A percentile compares a stretch with the other conserved stretches of the same genome.
Evolutionary conservation across 2,888 invertebrate genomes (phyloP).

Genomic region (Bellardia pandia): DNA sequence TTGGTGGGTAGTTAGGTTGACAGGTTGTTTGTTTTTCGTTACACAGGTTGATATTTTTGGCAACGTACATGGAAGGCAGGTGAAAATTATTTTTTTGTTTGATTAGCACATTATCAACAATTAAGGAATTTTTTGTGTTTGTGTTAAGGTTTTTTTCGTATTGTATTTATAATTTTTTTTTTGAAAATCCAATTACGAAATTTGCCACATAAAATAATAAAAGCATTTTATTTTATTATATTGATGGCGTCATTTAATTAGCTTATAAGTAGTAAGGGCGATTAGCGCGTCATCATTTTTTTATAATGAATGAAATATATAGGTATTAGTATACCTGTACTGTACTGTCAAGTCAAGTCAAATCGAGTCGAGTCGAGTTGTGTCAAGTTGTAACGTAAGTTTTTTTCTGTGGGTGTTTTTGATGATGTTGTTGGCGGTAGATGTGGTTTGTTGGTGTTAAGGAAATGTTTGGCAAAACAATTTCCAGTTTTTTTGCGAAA

Average conservation of each 20-base stretch:
- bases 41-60: conserved; percentile 57
- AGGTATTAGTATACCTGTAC: no score
- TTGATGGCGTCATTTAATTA: conserved; percentile 34
- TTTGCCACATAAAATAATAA: conserved; percentile 37
- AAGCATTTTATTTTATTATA: not conserved
- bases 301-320: conserved; percentile 2
- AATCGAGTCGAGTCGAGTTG: not conserved
- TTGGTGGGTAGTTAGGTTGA: conserved; percentile 18
- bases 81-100: conserved; percentile 49
- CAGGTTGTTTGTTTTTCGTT: conserved; percentile 17
- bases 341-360: no score
- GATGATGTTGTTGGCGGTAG: not conserved
- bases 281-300: conserved; percentile 19
- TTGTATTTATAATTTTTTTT: not conserved
- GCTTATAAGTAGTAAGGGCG: not conserved
- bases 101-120: conserved; percentile 36
- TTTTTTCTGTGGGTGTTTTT: not conserved
- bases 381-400: not conserved
- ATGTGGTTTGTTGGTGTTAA: not conserved
- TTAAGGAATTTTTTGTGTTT: conserved; percentile 17
- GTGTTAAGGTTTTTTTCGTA: not conserved
- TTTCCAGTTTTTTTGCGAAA: conserved; percentile 19
- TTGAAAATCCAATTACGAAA: conserved; percentile 32
- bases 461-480: conserved; percentile 18
- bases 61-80: conserved; percentile 54